phyloP scores from a whole-genome alignment of 1,140 invertebrate genomes.

The Drosophila nigromelanica region DNA sequence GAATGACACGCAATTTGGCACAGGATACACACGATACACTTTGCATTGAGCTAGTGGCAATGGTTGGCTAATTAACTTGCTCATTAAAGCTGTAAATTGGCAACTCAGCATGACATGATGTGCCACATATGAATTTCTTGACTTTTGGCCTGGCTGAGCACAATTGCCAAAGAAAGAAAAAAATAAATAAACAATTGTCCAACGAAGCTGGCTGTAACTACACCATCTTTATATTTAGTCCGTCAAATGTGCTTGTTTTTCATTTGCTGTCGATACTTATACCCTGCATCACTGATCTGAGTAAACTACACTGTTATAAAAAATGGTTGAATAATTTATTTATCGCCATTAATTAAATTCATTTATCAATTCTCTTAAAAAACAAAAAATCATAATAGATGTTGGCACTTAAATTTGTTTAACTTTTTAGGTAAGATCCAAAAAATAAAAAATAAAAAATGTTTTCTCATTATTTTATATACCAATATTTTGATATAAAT shows the following conservation, averaged over 20 bases:
- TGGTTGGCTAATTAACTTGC: constrained; percentile 48
- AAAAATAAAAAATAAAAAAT: no score
- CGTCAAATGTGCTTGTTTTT: background rate
- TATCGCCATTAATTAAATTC: no score
- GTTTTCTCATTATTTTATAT: no score
- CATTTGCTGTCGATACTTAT: background rate
- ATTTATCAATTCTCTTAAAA: no score
- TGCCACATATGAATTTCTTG: constrained; percentile 21
- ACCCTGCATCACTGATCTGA: background rate
- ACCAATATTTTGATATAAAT: no score
- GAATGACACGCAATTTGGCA: constrained; percentile 36
- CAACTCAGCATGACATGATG: constrained; percentile 51
- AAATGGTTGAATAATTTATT: no score
- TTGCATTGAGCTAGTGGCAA: constrained; percentile 22
- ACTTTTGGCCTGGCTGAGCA: constrained; percentile 26
- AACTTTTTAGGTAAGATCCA: no score
- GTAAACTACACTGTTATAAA: no score
- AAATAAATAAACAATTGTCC: no score
- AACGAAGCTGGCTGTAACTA: background rate
- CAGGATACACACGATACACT: constrained; percentile 28
- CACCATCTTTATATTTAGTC: background rate
- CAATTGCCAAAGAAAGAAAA: background rate
- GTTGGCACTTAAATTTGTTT: no score
- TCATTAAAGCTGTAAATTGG: constrained; percentile 49
- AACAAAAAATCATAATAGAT: no score